Percentiles rank a stretch among this genome's conserved stretches.
These are phyloP conservation scores for Lepus townsendii DNA, from an alignment of 2,797 vertebrate genomes.

Conservation along the genomic window DNA sequence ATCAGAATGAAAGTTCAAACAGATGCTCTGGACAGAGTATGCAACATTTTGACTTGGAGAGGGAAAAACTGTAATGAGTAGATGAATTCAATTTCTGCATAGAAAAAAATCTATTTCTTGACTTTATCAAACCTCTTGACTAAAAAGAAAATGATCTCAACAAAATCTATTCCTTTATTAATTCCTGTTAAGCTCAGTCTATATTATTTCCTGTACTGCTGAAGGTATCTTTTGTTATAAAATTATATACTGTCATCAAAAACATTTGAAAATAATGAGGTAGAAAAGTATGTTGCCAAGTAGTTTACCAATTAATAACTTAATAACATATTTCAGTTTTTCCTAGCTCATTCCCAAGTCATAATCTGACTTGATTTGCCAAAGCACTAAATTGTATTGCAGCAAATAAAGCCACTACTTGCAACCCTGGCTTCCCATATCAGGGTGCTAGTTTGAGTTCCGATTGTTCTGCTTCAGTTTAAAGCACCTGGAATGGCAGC, in stretches of 20 bases:
- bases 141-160: background rate
- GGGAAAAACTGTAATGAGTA: fast-evolving
- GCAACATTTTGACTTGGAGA: fast-evolving
- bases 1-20: background rate
- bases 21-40: background rate
- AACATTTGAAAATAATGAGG: background rate
- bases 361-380: background rate
- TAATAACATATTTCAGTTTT: background rate
- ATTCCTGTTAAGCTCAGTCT: background rate
- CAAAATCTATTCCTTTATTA: background rate
- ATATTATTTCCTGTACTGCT: background rate
- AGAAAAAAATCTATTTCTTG: background rate
- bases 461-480: no score
- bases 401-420: no score
- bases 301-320: background rate
- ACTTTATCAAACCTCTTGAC: background rate
- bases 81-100: background rate
- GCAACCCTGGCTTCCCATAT: no score
- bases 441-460: no score
- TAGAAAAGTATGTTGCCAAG: background rate
- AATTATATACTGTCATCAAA: background rate
- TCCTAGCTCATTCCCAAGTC: background rate
- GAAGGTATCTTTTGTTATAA: background rate
- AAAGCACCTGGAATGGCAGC: no score
- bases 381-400: no score